Conservation (phyloP, 2,797 vertebrate species). For the Menidia menidia region DNA sequence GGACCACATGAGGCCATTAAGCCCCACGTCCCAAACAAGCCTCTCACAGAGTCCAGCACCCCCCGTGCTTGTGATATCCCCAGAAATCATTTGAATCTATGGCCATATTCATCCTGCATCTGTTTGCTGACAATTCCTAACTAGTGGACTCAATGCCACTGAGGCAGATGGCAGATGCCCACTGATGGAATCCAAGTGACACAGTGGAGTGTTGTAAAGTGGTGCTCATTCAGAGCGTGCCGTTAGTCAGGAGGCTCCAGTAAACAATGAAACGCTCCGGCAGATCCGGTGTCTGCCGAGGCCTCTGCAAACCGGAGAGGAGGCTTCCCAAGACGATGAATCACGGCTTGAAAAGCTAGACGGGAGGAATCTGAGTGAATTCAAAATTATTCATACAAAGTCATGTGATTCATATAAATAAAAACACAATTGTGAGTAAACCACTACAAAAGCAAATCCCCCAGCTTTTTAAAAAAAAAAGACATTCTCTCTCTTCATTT, state of each 20-base stretch:
- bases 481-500: constrained; percentile 18
- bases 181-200: constrained; percentile 30
- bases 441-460: constrained; percentile 25
- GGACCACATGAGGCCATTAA: constrained; percentile 37
- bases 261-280: constrained; percentile 51
- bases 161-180: constrained; percentile 38
- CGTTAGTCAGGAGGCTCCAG: constrained; percentile 44
- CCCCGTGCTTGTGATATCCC: constrained; percentile 49
- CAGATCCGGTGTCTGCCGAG: constrained; percentile 33
- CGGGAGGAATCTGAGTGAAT: constrained; percentile 37
- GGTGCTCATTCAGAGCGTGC: constrained; percentile 18
- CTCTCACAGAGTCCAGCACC: constrained; percentile 49
- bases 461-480: constrained; percentile 15
- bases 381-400: constrained; percentile 44
- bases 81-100: constrained; percentile 63
- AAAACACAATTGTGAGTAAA: constrained; percentile 20
- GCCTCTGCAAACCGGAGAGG: constrained; percentile 17
- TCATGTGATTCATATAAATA: constrained; percentile 20
- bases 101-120: constrained; percentile 71
- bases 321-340: constrained; percentile 41
- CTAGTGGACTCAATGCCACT: constrained; percentile 52
- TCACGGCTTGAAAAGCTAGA: constrained; percentile 39
- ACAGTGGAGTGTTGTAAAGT: constrained; percentile 35
- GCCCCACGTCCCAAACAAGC: constrained; percentile 31
- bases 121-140: constrained; percentile 68